A percentile compares a stretch with the other conserved stretches of the same genome.
phyloP scores from a whole-genome alignment of 2,888 invertebrate species.

The Aphelenchoides bicaudatus region DNA sequence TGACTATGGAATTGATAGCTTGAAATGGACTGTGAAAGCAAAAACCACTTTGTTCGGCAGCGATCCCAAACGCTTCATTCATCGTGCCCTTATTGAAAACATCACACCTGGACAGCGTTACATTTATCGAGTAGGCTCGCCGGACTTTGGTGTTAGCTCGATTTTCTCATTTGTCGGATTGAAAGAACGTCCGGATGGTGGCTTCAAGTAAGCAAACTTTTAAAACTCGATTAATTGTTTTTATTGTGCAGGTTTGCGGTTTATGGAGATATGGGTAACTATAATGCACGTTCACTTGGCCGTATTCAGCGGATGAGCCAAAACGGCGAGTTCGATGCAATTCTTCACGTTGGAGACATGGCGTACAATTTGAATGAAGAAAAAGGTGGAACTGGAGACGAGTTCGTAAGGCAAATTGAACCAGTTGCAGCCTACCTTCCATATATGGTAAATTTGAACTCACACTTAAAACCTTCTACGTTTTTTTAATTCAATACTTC shows the following conservation, averaged over 20 bases:
- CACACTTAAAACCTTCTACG: slow-evolving; percentile 89
- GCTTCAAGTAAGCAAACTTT: slow-evolving; percentile 23
- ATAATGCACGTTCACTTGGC: slow-evolving; percentile 80
- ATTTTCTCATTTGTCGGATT: slow-evolving; percentile 48
- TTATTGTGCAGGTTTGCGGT: slow-evolving; percentile 67
- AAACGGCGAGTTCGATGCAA: slow-evolving; percentile 64
- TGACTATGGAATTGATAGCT: slow-evolving; percentile 21
- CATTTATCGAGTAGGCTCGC: slow-evolving; percentile 46
- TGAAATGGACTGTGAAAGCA: slow-evolving; percentile 18
- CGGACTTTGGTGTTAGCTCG: slow-evolving; percentile 37
- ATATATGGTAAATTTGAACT: slow-evolving; percentile 84
- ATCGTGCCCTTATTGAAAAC: slow-evolving; percentile 21
- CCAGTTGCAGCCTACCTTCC: slow-evolving; percentile 82
- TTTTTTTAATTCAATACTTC: no score
- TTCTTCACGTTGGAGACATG: slow-evolving; percentile 72
- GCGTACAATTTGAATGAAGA: slow-evolving; percentile 89
- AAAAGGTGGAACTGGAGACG: slow-evolving; percentile 82
- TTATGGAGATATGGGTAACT: slow-evolving; percentile 89
- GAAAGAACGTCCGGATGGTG: slow-evolving; percentile 35
- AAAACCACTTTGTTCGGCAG: slow-evolving; percentile 29
- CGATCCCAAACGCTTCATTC: slow-evolving; percentile 24
- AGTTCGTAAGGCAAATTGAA: slow-evolving; percentile 86
- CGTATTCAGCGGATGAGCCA: slow-evolving; percentile 80
- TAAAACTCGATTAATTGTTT: background rate
- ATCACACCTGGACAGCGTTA: slow-evolving; percentile 25